phyloP scores from a whole-genome alignment of 2,797 vertebrate species.

The Oophaga sylvatica region DNA sequence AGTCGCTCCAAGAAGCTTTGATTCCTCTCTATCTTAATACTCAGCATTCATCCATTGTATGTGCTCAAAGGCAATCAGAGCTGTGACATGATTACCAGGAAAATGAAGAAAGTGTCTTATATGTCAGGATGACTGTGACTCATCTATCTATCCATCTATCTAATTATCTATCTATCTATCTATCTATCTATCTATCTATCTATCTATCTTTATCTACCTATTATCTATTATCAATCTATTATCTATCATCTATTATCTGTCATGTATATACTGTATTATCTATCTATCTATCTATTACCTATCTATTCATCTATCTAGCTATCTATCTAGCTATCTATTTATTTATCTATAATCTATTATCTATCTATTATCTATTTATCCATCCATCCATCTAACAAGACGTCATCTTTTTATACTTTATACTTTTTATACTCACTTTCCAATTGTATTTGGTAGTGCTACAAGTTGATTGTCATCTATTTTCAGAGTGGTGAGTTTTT shows the following conservation, averaged over 20 bases:
- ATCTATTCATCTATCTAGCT: background rate
- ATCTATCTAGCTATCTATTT: background rate
- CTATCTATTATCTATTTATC: background rate
- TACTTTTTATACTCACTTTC: constrained; percentile 84
- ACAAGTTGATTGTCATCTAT: constrained; percentile 99
- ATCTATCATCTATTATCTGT: background rate
- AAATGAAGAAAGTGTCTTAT: no score
- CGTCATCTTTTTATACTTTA: background rate
- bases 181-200: constrained; percentile 1
- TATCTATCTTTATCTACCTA: background rate
- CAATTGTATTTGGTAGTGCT: constrained; percentile 92
- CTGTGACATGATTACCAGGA: background rate
- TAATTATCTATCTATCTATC: background rate
- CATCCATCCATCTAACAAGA: background rate
- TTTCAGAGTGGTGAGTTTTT: constrained; percentile 95
- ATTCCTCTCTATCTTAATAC: background rate
- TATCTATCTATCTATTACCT: background rate
- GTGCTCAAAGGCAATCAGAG: background rate
- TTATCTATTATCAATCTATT: background rate
- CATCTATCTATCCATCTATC: background rate
- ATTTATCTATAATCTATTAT: background rate
- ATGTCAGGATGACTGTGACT: no score
- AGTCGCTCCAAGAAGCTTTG: constrained; percentile 4
- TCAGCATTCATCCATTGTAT: constrained; percentile 16
- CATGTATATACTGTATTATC: background rate